Conservation (phyloP, 2,113 vertebrate species). For the Toxotes jaculatrix region DNA sequence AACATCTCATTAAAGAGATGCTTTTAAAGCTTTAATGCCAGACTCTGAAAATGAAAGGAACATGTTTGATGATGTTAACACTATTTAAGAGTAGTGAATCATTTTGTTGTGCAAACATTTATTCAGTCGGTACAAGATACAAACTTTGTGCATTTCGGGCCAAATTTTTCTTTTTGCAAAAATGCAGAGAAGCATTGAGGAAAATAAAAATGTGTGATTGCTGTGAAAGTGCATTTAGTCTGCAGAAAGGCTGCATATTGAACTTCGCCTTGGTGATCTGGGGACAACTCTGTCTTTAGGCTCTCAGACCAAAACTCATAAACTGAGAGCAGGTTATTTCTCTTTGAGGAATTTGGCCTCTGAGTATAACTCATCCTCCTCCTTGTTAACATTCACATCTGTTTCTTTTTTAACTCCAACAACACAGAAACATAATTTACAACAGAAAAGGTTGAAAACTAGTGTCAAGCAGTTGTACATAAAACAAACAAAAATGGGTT, state of each 20-base stretch:
- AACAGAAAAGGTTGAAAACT: slow-evolving; percentile 1
- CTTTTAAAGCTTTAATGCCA: slow-evolving; percentile 16
- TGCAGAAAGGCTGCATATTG: slow-evolving; percentile 13
- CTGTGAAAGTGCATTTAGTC: slow-evolving; percentile 13
- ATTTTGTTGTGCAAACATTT: slow-evolving; percentile 11
- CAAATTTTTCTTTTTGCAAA: background rate
- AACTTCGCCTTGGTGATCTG: slow-evolving; percentile 16
- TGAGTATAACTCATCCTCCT: slow-evolving; percentile 2
- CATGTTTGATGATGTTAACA: background rate
- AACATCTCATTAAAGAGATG: background rate
- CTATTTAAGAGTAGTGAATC: background rate
- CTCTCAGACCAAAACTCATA: slow-evolving; percentile 22
- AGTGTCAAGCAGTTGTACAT: background rate
- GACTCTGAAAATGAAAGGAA: background rate
- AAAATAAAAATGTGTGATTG: slow-evolving; percentile 8
- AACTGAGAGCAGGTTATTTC: slow-evolving; percentile 35
- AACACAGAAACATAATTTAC: slow-evolving; percentile 16
- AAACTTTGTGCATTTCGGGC: no score
- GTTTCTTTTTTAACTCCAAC: slow-evolving; percentile 29
- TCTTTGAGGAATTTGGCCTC: slow-evolving; percentile 49
- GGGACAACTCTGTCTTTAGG: slow-evolving; percentile 31
- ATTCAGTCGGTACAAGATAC: background rate
- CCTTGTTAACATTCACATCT: slow-evolving; percentile 55
- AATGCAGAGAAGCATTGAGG: background rate
- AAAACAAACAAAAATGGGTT: background rate